Base-by-base conservation (phyloP, 2,888 invertebrate species). In the Siphonodentalium dalli region DNA sequence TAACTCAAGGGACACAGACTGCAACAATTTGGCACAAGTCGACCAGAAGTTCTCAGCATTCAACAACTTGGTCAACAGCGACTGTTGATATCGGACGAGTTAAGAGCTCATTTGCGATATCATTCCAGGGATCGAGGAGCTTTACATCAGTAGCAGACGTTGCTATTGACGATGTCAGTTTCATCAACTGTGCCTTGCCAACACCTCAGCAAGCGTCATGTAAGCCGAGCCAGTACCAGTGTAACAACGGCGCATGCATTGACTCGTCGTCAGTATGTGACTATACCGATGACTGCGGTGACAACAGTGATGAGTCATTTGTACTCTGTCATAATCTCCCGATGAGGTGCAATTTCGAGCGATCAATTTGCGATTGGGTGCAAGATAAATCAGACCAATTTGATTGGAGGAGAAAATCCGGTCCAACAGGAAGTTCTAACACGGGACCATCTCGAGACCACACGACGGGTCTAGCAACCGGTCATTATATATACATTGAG, bases 261-360 rank as follows among this genome's bases (percentile, higher is more conserved):
- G 66, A 69, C 28, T 49, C 48, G n/a, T 51, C 46, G 26, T 58
- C 65, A 31, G 38, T 66, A 7, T 79, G 78, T 61, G 77, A 78
- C 58, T 67, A 63, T 45, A 71, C 70, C 6, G 71, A 76, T 52
- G 77, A 78, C 50, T 78, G 77, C 64, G 77, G 75, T 8, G 74
- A 74, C 50, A 54, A 57, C 4, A 63, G 60, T 51, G 74, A 73
- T 61, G 59, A 67, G 46, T 35, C 46, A 18, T 15, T 24, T 20
- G 13, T 38, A 4, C n/a, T 37, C 13, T 69, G 69, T 38, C 43
- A 44, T 23, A 46, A 26, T 15, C 9, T 31, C n/a, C 54, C 63
- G 7, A 58, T 64, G 18, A 53, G 59, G n/a, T 78, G 78, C 45
- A 61, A 63, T 28, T 79, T 79, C 63, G 74, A 76, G 47, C 50